Percentiles rank a stretch among this genome's conserved stretches.
Evolutionary conservation across 2,113 vertebrate species (phyloP).

Genomic region (Thalassarche chlororhynchos): DNA sequence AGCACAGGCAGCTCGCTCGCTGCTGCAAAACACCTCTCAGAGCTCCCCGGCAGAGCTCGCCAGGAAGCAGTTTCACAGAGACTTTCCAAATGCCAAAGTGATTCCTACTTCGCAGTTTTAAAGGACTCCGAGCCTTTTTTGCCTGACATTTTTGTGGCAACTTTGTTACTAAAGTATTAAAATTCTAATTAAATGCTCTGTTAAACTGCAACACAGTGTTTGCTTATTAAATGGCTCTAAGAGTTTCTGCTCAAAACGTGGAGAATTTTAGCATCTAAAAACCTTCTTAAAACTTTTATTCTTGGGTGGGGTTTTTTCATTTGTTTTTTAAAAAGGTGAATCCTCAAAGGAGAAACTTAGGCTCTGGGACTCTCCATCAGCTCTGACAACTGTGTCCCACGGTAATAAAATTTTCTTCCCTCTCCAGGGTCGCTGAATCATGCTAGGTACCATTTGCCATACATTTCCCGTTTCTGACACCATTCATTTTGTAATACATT

Average conservation of each 20-base stretch:
- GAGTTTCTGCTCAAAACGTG: neutral
- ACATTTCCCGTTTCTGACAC: neutral
- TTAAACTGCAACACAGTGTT: neutral
- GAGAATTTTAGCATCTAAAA: neutral
- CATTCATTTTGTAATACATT: neutral
- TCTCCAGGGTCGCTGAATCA: neutral
- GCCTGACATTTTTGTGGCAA: neutral
- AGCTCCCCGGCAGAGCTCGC: neutral
- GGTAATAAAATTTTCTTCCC: neutral
- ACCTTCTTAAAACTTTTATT: neutral
- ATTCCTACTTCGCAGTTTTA: neutral
- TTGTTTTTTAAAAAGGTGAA: neutral
- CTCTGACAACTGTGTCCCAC: neutral
- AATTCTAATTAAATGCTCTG: neutral
- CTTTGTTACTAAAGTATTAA: neutral
- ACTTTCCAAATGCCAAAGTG: neutral
- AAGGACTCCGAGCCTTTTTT: neutral
- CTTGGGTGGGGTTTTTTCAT: too few relatives aligned
- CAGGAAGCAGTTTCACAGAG: neutral
- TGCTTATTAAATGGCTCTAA: neutral
- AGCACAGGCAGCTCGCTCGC: neutral
- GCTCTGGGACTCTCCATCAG: neutral
- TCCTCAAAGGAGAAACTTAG: neutral
- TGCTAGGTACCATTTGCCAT: neutral
- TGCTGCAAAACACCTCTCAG: neutral